Conservation (phyloP, 2,888 invertebrate species). For the Prosopocoilus inquinatus region DNA sequence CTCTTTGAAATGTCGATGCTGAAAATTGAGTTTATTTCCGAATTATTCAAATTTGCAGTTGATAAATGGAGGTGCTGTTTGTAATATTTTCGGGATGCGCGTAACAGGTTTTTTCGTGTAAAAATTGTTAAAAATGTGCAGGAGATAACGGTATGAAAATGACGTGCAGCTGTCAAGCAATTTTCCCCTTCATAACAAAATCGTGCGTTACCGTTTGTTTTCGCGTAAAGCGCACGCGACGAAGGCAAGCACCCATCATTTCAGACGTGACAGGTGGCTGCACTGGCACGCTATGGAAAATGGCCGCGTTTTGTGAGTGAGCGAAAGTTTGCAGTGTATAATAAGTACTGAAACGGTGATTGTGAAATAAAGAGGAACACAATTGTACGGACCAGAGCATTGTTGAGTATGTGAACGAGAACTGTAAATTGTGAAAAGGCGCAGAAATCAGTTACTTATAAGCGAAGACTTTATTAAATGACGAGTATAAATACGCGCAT, state of each 20-base stretch:
- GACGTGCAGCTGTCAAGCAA: neutral
- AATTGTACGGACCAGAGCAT: constrained; percentile 5
- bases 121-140: too few species aligned
- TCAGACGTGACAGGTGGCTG: constrained; percentile 49
- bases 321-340: constrained; percentile 39
- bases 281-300: constrained; percentile 50
- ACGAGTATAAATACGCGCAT: neutral
- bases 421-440: neutral
- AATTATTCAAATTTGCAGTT: too few species aligned
- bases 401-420: constrained; percentile 11
- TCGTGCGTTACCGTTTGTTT: constrained; percentile 20
- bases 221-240: constrained; percentile 40
- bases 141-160: too few species aligned
- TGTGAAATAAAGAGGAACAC: constrained; percentile 13
- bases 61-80: too few species aligned
- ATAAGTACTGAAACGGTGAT: constrained; percentile 20
- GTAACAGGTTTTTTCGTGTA: too few species aligned
- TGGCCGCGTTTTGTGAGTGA: constrained; percentile 43
- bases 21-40: too few species aligned
- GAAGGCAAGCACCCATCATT: constrained; percentile 36
- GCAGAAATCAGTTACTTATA: neutral
- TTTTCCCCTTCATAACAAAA: neutral
- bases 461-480: neutral
- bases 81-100: too few species aligned
- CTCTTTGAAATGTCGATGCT: too few species aligned